Base-by-base conservation (phyloP, 1,140 invertebrate genomes). In the Heterodera carotae region DNA sequence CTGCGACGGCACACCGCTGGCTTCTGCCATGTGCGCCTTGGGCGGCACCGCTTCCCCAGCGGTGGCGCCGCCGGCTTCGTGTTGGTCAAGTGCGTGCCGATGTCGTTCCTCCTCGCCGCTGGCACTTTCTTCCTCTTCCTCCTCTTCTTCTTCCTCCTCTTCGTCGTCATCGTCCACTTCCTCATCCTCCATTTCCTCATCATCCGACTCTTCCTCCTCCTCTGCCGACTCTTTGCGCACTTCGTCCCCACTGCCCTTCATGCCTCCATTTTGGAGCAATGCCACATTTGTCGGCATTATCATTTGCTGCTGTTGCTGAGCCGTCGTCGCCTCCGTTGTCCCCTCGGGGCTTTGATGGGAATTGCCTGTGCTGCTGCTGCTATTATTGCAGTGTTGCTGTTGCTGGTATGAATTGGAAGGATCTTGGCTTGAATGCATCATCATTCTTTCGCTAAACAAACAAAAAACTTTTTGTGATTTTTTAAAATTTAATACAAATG, bases 41-140 rank as follows among this genome's bases (percentile, higher is more conserved):
- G 12, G 59, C 29, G 15, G 31, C 15, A 29, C 71, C 25, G 10
- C 2, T 33, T 8, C 12, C 12, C 56, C 56, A 27, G 56, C 56
- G 18, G 5, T 10, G 43, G 22, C 71, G 7, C n/a, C 36, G 10
- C 39, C 70, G 53, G 25, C 29, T 3, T 53, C n/a, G n/a, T 62
- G 59, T 29, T 18, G 59, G 4, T 18, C 4, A 5, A 6, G 5
- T 72, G 29, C 36, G 33, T 39, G 64, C 53, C 43, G 64, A 15
- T 43, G 56, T 53, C 33, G 31, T 22, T 67, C 69, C 29, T 78
- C 62, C 31, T 78, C 39, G 15, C 34, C 77, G 31, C 48, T 69
- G 7, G 22, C 77, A 59, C 36, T 77, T 7, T 78, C 33, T 29
- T 76, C 74, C 10, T 76, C 62, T n/a, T 79, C 74, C 18, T 62